phyloP scores from a whole-genome alignment of 1,140 invertebrate species.

The Ceratosolen solmsi region DNA sequence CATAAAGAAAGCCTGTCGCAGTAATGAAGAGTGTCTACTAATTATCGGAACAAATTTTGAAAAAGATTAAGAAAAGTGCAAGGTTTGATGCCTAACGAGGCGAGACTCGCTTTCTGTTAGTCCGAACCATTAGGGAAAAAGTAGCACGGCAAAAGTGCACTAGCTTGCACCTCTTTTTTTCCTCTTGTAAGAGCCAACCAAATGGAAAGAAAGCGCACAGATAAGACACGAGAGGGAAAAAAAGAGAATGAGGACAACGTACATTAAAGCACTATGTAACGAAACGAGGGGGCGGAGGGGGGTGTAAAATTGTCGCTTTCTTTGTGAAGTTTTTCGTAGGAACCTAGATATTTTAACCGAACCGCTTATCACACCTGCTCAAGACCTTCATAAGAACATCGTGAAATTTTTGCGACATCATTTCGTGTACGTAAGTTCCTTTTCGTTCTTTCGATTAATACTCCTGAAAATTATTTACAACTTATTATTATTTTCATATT shows the following conservation, averaged over 20 bases:
- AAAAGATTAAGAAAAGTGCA: neutral
- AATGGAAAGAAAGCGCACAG: slow-evolving; percentile 25
- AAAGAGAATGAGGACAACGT: slow-evolving; percentile 11
- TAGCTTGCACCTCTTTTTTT: slow-evolving; percentile 3
- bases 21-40: neutral
- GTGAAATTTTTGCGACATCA: neutral
- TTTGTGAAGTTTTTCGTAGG: neutral
- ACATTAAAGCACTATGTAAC: neutral
- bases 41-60: neutral
- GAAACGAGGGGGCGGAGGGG: neutral
- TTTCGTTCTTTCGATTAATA: too few relatives aligned
- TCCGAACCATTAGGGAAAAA: slow-evolving; percentile 5
- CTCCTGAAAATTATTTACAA: too few relatives aligned
- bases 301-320: neutral
- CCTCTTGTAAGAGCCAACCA: neutral
- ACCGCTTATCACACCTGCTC: neutral
- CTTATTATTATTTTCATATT: too few relatives aligned
- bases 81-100: neutral
- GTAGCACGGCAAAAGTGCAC: slow-evolving; percentile 5
- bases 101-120: neutral
- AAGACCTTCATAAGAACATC: neutral
- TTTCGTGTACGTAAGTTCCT: neutral
- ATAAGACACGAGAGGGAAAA: slow-evolving; percentile 4
- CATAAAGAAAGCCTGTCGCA: too few relatives aligned
- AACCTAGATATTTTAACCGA: slow-evolving; percentile 5